Evolutionary conservation across 1,140 invertebrate genomes (phyloP), one percentile per base, ranked within the genome.

Genomic region (Sitophilus oryzae): DNA sequence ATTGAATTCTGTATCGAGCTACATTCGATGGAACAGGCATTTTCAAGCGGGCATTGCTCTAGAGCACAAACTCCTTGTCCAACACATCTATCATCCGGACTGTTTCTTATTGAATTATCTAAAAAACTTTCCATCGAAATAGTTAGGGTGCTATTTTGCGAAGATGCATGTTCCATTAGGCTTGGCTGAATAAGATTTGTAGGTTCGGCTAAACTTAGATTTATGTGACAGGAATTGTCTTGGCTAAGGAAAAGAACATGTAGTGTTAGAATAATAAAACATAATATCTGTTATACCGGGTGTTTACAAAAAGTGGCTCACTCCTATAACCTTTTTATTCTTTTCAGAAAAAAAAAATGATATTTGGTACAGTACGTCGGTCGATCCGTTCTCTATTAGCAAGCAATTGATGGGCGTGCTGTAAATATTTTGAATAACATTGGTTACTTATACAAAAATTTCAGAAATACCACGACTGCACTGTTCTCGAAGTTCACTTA

Each of bases 181-280:
- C 15, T 43, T n/a, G 23, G n/a, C 11, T 42, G 36, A 3, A 52
- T 20, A 23, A 56, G 61, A 1, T 59, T 62, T 11, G 65, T 55
- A 6, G 60, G 25, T 38, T 66, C 63, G 4, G 63, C 58, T 30
- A 65, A 56, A 4, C 63, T 35, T 34, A 64, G 52, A 5, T 52
- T 40, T 14, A 46, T 46, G 9, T 46, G 44, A 16, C 44, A 19
- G 35, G 34, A 18, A 23, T 41, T 25, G 35, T 2, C 11, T n/a
- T 49, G 21, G 8, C 21, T 44, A 14, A 44, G 30, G 25, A 25
- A 34, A 18, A 21, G 10, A 3, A 2, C 15, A 19, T 15, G 3
- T 42, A 8, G 19, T 42, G 18, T 18, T 2, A 18, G 2, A 42
- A 11, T 11, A 41, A 41, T n/a, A n/a, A n/a, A n/a, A n/a, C n/a